phyloP scores from a whole-genome alignment of 23 tunicate species.

The Styela plicata region DNA sequence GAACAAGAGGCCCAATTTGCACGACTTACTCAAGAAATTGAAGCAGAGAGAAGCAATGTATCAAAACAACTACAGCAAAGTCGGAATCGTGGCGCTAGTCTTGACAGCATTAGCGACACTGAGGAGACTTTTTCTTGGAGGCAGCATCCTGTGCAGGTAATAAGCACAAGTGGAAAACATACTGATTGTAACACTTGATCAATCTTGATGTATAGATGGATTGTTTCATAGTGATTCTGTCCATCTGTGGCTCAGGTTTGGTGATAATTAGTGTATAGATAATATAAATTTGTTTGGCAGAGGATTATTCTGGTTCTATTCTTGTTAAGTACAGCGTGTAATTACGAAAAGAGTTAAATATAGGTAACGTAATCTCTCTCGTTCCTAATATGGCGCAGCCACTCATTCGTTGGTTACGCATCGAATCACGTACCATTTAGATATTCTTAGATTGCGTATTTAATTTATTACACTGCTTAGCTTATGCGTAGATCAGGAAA shows the following conservation, averaged over 20 bases:
- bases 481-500: neutral
- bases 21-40: constrained; percentile 79
- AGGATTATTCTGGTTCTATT: neutral
- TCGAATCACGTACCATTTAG: neutral
- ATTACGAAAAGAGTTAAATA: neutral
- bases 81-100: neutral
- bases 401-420: neutral
- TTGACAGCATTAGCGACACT: constrained; percentile 28
- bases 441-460: neutral
- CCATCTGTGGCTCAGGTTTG: too few species aligned
- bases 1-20: constrained; percentile 89
- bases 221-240: too few species aligned
- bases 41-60: constrained; percentile 70
- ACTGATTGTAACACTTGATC: too few species aligned
- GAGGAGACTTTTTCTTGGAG: constrained; percentile 35
- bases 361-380: neutral
- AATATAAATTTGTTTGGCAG: too few species aligned
- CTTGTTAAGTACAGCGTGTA: neutral
- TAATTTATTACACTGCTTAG: neutral
- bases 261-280: too few species aligned
- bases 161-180: too few species aligned
- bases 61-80: constrained; percentile 65
- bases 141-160: constrained; percentile 36
- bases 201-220: too few species aligned
- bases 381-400: neutral